Base-by-base conservation (phyloP, 1,140 invertebrate species). In the Meloidogyne floridensis region DNA sequence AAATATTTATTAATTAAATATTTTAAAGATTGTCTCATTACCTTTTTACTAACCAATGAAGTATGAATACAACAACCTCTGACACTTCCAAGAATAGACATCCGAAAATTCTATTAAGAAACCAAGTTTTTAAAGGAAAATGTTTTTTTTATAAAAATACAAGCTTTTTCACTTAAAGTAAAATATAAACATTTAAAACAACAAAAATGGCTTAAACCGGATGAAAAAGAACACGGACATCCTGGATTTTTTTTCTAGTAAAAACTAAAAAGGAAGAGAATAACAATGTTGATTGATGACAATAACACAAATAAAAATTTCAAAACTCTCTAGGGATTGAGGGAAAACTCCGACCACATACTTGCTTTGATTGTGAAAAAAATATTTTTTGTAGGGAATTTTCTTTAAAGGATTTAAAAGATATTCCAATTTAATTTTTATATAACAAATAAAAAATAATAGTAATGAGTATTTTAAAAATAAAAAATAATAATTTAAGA, bases 61-160 rank as follows among this genome's bases (percentile, higher is more conserved):
- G 77, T 79, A 51, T 72, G 59, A 65, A 79, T 32, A 53, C 77
- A 79, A 69, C 77, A 79, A 69, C 32, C 42, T 65, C 77, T 43
- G 59, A 72, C 43, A 72, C 32, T 53, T 20, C 43, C 77, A 47
- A 79, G 53, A 47, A 51, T 6, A 54, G 77, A 42, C 77, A 79
- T 79, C 43, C 2, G 15, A n/a, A 15, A 13, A 0, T 56, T 59
- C 5, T 59, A 65, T 65, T 65, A n/a, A 4, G n/a, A 65, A n/a
- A 65, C 4, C n/a, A 65, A 65, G 47, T 47, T 47, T 47, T 47
- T 47, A 47, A 47, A 47, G 7, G 47, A 65, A 65, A n/a, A n/a
- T 65, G 3, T n/a, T 65, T 65, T n/a, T 6, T 65, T 4, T 1
- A n/a, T 6, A 7, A 2, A 2, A 18, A 15, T 65, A n/a, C n/a